Base-by-base conservation (phyloP, 2,797 vertebrate species). In the Martes flavigula region DNA sequence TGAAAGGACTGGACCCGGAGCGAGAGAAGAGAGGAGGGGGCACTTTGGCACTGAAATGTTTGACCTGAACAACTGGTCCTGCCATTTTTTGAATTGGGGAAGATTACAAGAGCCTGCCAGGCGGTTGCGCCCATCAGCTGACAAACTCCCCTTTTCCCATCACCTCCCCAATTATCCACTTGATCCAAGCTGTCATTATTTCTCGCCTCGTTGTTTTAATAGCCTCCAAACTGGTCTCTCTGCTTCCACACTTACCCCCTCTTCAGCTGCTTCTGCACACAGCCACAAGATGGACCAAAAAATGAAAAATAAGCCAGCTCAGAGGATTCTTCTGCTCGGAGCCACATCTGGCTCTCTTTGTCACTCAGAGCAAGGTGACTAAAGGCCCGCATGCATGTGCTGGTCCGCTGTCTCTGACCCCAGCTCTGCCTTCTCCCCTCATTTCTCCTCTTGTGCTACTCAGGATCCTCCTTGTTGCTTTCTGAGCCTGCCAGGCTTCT, bases 161-260 rank as follows among this genome's bases (percentile, higher is more conserved):
- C 60, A 51, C 48, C 77, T 96, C 79, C 54, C 62, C 66, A 93
- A 54, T 91, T 90, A 96, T 46, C 72, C 75, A 90, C 58, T 92
- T 81, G 40, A 68, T 62, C 66, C 70, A 54, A 73, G 48, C 54
- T 68, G 58, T 72, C 13, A 38, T 91, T 92, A 66, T 87, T 46
- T 92, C 79, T 93, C 60, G 78, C n/a, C 70, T 90, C 10, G n/a
- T 87, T 94, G 35, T 89, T 92, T 90, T 88, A 93, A 32, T 91
- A 96, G 82, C 70, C 73, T 96, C 84, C 86, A 90, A 18, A 86
- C 43, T 90, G 72, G 54, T 87, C 78, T 94, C 70, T 91, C 82
- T 89, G 88, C 68, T 97, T 73, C 86, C 18, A 60, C 48, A 15
- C 38, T 83, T 73, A 77, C 11, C n/a, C 38, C 58, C 21, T 93